Percentiles rank a stretch among this genome's conserved stretches.
Evolutionary conservation across 2,113 vertebrate species (phyloP).

Genomic region (Mandrillus leucophaeus): DNA sequence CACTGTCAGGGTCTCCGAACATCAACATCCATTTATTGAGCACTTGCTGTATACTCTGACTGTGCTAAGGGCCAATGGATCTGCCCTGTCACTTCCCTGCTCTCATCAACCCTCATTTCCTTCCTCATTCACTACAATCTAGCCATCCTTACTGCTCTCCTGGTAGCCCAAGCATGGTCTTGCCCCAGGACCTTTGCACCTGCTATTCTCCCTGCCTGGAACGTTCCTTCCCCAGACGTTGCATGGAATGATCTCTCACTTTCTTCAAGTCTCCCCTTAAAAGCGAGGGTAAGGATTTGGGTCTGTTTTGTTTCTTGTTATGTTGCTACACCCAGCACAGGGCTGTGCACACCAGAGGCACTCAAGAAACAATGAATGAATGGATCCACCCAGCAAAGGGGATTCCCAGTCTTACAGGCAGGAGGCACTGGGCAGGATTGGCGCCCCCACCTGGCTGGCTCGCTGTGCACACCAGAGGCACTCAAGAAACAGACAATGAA

Average conservation of each 20-base stretch:
- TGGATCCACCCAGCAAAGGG: neutral
- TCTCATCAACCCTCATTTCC: neutral
- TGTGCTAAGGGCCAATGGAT: neutral
- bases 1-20: neutral
- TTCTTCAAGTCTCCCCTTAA: neutral
- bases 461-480: neutral
- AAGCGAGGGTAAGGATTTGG: neutral
- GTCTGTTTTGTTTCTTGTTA: neutral
- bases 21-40: neutral
- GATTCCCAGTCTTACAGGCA: neutral
- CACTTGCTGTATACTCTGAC: neutral
- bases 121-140: too few relatives aligned
- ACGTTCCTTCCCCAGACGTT: neutral
- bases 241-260: neutral
- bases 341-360: neutral
- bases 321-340: neutral
- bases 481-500: neutral
- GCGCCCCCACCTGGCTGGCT: too few relatives aligned
- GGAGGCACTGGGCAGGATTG: fast-evolving
- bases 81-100: neutral
- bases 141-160: neutral
- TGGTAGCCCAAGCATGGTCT: neutral
- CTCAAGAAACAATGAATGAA: neutral
- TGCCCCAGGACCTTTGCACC: neutral
- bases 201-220: neutral